Evolutionary conservation across 2,888 invertebrate species (phyloP).

Genomic region (Macrophya alboannulata): DNA sequence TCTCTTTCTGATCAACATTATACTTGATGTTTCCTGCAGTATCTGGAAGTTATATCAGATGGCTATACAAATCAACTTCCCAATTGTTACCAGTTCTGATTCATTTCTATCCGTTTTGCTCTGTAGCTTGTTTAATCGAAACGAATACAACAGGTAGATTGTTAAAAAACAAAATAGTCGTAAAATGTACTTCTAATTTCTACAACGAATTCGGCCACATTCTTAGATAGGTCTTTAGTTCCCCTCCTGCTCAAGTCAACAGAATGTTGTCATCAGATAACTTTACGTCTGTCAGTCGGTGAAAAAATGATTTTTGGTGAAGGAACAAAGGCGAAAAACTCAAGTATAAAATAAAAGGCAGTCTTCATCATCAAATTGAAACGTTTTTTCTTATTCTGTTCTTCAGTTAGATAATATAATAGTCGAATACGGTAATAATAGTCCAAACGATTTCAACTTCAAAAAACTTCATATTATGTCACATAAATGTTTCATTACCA

Average conservation of each 20-base stretch:
- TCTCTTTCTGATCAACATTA: constrained; percentile 28
- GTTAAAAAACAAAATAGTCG: not conserved
- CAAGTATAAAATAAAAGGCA: constrained; percentile 18
- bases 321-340: not conserved
- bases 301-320: constrained; percentile 6
- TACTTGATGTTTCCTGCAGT: constrained; percentile 4
- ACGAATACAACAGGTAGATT: not conserved
- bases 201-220: not conserved
- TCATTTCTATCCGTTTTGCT: not conserved
- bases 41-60: constrained; percentile 44
- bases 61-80: constrained; percentile 1
- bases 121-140: not conserved
- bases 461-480: not conserved
- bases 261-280: not conserved
- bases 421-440: constrained; percentile 9
- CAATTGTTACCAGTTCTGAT: not conserved
- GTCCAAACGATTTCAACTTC: not conserved
- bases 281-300: constrained; percentile 14
- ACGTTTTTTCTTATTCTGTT: constrained; percentile 4
- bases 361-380: not conserved
- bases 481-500: constrained; percentile 37
- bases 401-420: constrained; percentile 17
- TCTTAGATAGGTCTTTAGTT: not conserved
- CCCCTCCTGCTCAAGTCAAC: not conserved
- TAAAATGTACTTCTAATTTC: not conserved